A percentile compares a stretch with the other conserved stretches of the same genome.
These are phyloP conservation scores for Nerophis lumbriciformis DNA, from an alignment of 2,113 vertebrate species.

Conservation along the genomic window DNA sequence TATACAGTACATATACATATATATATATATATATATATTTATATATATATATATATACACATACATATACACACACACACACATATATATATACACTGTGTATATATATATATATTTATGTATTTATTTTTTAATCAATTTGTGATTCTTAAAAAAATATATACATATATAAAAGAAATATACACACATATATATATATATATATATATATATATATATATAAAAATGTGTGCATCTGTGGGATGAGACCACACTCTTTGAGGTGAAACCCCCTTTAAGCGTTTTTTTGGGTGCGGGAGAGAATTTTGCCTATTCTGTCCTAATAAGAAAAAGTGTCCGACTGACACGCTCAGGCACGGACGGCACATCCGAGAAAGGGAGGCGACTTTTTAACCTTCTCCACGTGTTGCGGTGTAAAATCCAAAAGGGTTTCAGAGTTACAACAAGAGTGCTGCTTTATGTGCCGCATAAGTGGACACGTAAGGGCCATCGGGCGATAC, in stretches of 20 bases:
- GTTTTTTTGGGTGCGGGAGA: slow-evolving; percentile 1
- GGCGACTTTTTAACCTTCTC: slow-evolving; percentile 13
- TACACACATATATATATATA: too few relatives aligned
- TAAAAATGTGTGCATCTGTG: not conserved
- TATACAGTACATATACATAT: too few relatives aligned
- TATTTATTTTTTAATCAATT: too few relatives aligned
- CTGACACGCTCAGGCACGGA: slow-evolving; percentile 9
- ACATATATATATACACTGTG: too few relatives aligned
- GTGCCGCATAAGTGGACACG: slow-evolving; percentile 48
- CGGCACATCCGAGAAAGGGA: not conserved
- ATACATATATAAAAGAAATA: too few relatives aligned
- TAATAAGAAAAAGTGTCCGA: slow-evolving; percentile 7
- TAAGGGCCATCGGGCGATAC: slow-evolving; percentile 52
- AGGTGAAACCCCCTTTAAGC: slow-evolving; percentile 16
- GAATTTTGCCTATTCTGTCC: slow-evolving; percentile 14
- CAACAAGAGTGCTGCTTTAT: slow-evolving; percentile 49
- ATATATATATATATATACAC: too few relatives aligned
- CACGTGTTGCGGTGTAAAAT: slow-evolving; percentile 28
- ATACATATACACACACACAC: too few relatives aligned
- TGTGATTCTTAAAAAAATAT: too few relatives aligned
- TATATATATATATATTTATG: too few relatives aligned
- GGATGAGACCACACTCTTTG: slow-evolving; percentile 6
- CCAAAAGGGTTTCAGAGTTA: slow-evolving; percentile 29
- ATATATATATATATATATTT: too few relatives aligned
- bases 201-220: too few relatives aligned